Evolutionary conservation across 2,797 vertebrate species (phyloP).

Genomic region (Spea hammondii): DNA sequence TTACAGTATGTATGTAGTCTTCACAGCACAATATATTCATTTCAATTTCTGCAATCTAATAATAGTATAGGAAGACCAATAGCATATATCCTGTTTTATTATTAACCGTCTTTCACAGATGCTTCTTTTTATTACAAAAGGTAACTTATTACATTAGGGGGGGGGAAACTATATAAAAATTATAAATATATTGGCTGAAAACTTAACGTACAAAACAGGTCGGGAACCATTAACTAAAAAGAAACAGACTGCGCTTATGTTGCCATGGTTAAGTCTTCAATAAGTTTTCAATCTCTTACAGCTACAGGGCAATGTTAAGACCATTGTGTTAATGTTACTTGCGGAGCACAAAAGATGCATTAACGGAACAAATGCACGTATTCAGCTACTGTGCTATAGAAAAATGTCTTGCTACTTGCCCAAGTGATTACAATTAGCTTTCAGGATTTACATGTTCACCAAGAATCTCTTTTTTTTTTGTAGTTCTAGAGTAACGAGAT

Average conservation of each 20-base stretch:
- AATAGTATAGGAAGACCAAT: too few relatives aligned
- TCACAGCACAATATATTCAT: too few relatives aligned
- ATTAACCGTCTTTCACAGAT: too few relatives aligned
- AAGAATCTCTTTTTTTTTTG: neutral
- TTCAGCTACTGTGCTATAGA: conserved; percentile 14
- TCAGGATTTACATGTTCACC: conserved; percentile 6
- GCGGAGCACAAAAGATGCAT: conserved; percentile 29
- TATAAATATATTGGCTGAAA: neutral
- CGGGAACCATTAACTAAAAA: conserved; percentile 7
- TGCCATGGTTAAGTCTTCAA: conserved; percentile 1
- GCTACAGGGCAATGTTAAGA: conserved; percentile 1
- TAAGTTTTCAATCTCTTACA: conserved; percentile 11
- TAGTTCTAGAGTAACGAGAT: conserved; percentile 22
- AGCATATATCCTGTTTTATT: too few relatives aligned
- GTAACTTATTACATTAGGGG: too few relatives aligned
- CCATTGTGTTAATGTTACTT: conserved; percentile 1
- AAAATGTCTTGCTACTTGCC: neutral
- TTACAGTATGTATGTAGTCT: too few relatives aligned
- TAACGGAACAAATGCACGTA: conserved; percentile 16
- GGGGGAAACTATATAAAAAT: too few relatives aligned
- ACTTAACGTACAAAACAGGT: neutral
- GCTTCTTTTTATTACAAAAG: too few relatives aligned
- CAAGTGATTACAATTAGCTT: conserved; percentile 18
- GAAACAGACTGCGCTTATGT: neutral
- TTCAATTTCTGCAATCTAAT: too few relatives aligned